Conservation (phyloP, 2,113 vertebrate species). For the Antigone vipio region DNA sequence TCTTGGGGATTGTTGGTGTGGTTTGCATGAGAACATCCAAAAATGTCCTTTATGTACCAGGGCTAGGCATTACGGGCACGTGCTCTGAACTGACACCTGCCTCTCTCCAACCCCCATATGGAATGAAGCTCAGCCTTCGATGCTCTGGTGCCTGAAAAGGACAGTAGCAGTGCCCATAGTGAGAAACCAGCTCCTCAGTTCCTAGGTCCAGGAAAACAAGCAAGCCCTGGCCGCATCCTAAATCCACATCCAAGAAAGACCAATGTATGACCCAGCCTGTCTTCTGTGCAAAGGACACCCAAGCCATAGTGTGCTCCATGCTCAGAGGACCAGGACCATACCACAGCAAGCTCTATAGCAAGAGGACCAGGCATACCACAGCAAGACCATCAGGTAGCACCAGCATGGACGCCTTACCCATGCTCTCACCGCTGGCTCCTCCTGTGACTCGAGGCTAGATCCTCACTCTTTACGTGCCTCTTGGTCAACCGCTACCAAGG, state of each 20-base stretch:
- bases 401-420: neutral
- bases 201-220: neutral
- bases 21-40: neutral
- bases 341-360: neutral
- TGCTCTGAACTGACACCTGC: neutral
- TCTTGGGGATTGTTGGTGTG: neutral
- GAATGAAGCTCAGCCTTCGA: neutral
- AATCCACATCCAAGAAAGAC: neutral
- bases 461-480: neutral
- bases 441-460: neutral
- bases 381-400: neutral
- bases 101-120: fast-evolving
- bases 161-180: neutral
- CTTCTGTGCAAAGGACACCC: neutral
- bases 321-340: neutral
- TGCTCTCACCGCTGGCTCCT: neutral
- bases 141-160: neutral
- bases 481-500: fast-evolving
- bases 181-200: neutral
- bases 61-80: neutral
- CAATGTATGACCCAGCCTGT: neutral
- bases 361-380: neutral
- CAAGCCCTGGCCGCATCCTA: neutral
- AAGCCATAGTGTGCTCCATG: neutral
- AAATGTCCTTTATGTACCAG: neutral